Base-by-base conservation (phyloP, 2,888 invertebrate species). In the Patella depressa region DNA sequence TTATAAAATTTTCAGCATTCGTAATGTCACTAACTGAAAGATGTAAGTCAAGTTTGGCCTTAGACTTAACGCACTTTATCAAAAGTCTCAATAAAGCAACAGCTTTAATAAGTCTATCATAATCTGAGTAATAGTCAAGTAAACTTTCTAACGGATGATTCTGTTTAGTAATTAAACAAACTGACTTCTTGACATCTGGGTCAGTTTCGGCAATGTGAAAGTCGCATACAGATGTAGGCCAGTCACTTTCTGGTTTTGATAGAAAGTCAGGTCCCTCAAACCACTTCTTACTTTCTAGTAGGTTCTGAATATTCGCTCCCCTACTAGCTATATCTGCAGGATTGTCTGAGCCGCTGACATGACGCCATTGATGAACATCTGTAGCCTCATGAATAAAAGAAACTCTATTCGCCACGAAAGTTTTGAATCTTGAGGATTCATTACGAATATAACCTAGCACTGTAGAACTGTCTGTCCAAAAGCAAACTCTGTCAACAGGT, bases 401-500 rank as follows among this genome's bases (percentile, higher is more conserved):
- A n/a, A n/a, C n/a, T n/a, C n/a, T n/a, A n/a, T n/a, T n/a, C n/a
- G n/a, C n/a, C n/a, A n/a, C 80, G 65, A 80, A 81, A 7, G 81
- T 81, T 15, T 78, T 70, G 57, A 78, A 81, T 34, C 78, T 72
- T 15, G 24, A 17, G 3, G 34, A 19, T 45, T 72, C 78, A 73
- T 80, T 81, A 11, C 54, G 72, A 34, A 81, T 80, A 71, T 81
- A 80, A 15, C 73, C 54, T 17, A 78, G 69, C 3, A 80, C 76
- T n/a, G 78, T 73, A 57, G 53, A 78, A 55, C 81, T 83, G 69
- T 80, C 79, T 11, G 78, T 78, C 77, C 82, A 80, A 53, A 77
- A 82, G 5, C 59, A 24, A 7, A 70, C 74, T 34, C 72, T 34
- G n/a, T 80, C 78, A 4, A 81, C 45, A 11, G 74, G 55, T 14